phyloP scores from a whole-genome alignment of 1,140 invertebrate species.

The Meloidogyne floridensis region DNA sequence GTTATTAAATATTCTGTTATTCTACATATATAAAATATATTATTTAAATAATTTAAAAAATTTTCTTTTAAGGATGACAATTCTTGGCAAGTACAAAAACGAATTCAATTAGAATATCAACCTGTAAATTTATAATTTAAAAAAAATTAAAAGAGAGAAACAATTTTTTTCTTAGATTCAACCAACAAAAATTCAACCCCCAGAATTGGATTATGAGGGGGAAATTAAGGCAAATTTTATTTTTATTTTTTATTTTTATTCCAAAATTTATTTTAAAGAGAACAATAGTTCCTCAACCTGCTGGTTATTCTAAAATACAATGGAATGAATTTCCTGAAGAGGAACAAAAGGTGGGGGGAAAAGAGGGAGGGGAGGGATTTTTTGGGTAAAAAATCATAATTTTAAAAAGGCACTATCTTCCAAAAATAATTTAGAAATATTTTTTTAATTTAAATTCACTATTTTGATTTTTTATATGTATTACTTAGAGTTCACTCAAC shows the following conservation, averaged over 20 bases:
- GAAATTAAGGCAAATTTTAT: constrained; percentile 40
- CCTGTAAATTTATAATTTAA: constrained; percentile 9
- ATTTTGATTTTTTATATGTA: too few relatives aligned
- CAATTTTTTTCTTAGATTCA: constrained; percentile 35
- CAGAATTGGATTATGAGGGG: constrained; percentile 42
- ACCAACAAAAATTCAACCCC: constrained; percentile 40
- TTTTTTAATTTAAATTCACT: too few relatives aligned
- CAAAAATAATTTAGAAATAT: neutral
- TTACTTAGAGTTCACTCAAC: too few relatives aligned
- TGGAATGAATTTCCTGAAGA: constrained; percentile 56
- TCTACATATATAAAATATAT: neutral
- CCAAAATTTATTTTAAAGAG: constrained; percentile 29
- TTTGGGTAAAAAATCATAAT: too few relatives aligned
- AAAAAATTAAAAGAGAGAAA: neutral
- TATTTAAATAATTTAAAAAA: neutral
- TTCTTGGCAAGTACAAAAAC: constrained; percentile 47
- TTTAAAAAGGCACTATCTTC: neutral
- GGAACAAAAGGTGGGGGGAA: constrained; percentile 40
- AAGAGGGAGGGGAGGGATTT: too few relatives aligned
- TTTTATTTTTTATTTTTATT: constrained; percentile 15
- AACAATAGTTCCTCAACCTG: constrained; percentile 50
- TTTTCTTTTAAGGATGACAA: constrained; percentile 42
- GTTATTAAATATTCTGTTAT: too few relatives aligned
- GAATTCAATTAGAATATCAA: constrained; percentile 48
- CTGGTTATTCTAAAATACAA: constrained; percentile 41